These are phyloP conservation scores for Tautogolabrus adspersus DNA, from an alignment of 2,113 vertebrate genomes.

Conservation along the genomic window DNA sequence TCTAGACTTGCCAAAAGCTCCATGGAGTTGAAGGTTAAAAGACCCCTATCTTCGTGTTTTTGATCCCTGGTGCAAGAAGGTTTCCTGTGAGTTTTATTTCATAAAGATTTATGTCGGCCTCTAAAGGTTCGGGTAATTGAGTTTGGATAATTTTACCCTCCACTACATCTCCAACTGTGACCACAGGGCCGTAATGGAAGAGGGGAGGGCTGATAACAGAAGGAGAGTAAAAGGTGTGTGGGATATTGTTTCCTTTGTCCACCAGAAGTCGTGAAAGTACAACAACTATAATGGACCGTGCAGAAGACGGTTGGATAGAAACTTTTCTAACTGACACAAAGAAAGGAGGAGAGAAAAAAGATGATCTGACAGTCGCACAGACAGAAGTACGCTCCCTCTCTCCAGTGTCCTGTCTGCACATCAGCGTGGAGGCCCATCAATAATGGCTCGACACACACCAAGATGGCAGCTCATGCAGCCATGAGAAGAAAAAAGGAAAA, in stretches of 20 bases:
- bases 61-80: conserved; percentile 29
- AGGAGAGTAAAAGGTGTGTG: background rate
- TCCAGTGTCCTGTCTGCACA: conserved; percentile 50
- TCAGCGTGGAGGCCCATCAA: conserved; percentile 60
- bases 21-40: conserved; percentile 42
- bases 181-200: conserved; percentile 17
- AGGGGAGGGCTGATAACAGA: background rate
- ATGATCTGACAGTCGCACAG: conserved; percentile 15
- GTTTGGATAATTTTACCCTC: conserved; percentile 41
- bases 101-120: conserved; percentile 49
- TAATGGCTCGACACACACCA: conserved; percentile 60
- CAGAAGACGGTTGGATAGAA: conserved; percentile 10
- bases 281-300: background rate
- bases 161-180: conserved; percentile 30
- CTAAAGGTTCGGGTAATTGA: conserved; percentile 45
- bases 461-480: conserved; percentile 62
- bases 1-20: conserved; percentile 31
- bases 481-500: background rate
- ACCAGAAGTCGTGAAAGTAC: background rate
- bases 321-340: background rate
- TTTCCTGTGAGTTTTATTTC: conserved; percentile 37
- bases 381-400: conserved; percentile 29
- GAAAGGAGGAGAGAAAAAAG: background rate
- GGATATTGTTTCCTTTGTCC: background rate
- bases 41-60: conserved; percentile 32